Evolutionary conservation across 2,888 invertebrate genomes (phyloP).

Genomic region (Drosophila atripex): DNA sequence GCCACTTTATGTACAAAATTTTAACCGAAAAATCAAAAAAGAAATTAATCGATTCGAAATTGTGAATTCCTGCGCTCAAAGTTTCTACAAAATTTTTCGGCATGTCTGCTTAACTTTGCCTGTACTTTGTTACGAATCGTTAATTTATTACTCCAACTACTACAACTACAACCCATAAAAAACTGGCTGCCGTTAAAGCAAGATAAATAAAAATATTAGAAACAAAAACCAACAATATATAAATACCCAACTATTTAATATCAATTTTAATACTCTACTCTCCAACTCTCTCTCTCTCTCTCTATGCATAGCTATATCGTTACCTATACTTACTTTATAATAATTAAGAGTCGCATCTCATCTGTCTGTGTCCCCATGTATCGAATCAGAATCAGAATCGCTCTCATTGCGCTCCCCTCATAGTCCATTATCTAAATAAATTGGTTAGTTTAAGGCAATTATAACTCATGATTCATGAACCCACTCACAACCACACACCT

Average conservation of each 20-base stretch:
- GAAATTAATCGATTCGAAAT: conserved; percentile 46
- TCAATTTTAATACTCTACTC: conserved; percentile 67
- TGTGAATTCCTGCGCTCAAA: conserved; percentile 64
- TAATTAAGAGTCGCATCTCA: conserved; percentile 40
- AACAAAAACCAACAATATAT: conserved; percentile 23
- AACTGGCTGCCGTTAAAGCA: conserved; percentile 55
- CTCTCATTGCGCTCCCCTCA: conserved; percentile 39
- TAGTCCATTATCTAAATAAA: conserved; percentile 60
- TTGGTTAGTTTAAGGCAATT: conserved; percentile 66
- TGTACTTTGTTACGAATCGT: conserved; percentile 63
- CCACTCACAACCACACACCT: conserved; percentile 37
- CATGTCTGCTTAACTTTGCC: conserved; percentile 76
- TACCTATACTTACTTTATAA: conserved; percentile 35
- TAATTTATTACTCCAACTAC: conserved; percentile 68
- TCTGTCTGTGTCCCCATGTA: conserved; percentile 15
- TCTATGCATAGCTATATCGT: conserved; percentile 36
- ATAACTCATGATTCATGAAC: conserved; percentile 42
- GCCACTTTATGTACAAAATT: conserved; percentile 70
- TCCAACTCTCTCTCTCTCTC: conserved; percentile 35
- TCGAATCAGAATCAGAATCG: conserved; percentile 25
- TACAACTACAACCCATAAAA: conserved; percentile 49
- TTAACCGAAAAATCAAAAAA: conserved; percentile 25
- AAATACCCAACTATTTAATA: conserved; percentile 66
- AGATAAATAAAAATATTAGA: conserved; percentile 37
- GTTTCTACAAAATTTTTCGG: conserved; percentile 69